Conservation (phyloP, 2,797 vertebrate genomes). For the Anisognathus igniventris region DNA sequence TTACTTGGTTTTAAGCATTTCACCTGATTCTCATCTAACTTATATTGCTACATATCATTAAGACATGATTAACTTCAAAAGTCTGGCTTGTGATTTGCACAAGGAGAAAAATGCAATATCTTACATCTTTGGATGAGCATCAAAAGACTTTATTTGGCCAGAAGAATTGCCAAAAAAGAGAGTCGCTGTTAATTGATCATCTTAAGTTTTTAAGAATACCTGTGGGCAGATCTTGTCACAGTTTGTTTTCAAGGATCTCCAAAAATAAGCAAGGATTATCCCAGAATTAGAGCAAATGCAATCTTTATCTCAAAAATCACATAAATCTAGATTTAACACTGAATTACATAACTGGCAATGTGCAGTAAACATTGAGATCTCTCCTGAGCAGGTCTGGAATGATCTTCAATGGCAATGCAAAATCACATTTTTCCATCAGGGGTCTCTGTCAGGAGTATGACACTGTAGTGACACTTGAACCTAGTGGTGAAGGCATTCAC, state of each 20-base stretch:
- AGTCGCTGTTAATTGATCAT: neutral
- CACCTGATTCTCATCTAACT: neutral
- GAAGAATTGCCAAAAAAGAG: neutral
- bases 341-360: neutral
- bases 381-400: neutral
- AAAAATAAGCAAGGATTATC: neutral
- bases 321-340: neutral
- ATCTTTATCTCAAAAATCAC: neutral
- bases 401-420: neutral
- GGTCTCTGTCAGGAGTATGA: neutral
- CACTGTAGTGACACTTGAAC: neutral
- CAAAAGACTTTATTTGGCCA: neutral
- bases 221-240: neutral
- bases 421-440: neutral
- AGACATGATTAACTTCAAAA: neutral
- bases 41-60: neutral
- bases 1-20: neutral
- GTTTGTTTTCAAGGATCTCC: neutral
- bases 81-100: neutral
- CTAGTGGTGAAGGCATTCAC: neutral
- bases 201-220: neutral
- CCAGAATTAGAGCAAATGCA: neutral
- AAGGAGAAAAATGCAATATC: neutral
- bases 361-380: neutral
- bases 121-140: neutral